phyloP scores from a whole-genome alignment of 2,888 invertebrate species.

The Tenthredo livida region DNA sequence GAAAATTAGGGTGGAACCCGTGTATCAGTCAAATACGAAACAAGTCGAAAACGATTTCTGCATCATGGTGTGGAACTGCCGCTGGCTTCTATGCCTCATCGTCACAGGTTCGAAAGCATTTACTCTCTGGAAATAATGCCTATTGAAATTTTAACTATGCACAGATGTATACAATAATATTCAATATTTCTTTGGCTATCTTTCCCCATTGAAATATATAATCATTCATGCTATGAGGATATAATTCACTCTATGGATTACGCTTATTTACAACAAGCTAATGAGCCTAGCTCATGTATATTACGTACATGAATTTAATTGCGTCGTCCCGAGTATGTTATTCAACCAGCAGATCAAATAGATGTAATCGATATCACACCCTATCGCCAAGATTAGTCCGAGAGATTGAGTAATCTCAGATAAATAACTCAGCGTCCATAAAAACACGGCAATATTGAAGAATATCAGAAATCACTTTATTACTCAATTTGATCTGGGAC shows the following conservation, averaged over 20 bases:
- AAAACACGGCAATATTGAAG: background rate
- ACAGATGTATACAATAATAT: background rate
- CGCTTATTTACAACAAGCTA: background rate
- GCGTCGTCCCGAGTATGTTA: background rate
- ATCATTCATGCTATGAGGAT: background rate
- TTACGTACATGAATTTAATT: background rate
- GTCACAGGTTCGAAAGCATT: conserved; percentile 23
- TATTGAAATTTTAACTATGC: background rate
- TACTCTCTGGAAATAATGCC: background rate
- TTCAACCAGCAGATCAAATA: background rate
- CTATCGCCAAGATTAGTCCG: background rate
- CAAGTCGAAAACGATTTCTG: background rate
- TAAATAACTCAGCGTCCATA: background rate
- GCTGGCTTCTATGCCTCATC: conserved; percentile 36
- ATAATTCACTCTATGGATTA: background rate
- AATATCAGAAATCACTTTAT: background rate
- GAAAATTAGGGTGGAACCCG: background rate
- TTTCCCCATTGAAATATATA: background rate
- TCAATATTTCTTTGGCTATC: background rate
- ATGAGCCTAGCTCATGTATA: background rate
- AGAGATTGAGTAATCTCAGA: background rate
- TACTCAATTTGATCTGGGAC: background rate
- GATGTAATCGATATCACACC: background rate
- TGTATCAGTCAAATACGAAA: conserved; percentile 10
- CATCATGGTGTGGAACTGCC: conserved; percentile 7